phyloP scores from a whole-genome alignment of 2,797 vertebrate genomes.

The Clarias pachynema region DNA sequence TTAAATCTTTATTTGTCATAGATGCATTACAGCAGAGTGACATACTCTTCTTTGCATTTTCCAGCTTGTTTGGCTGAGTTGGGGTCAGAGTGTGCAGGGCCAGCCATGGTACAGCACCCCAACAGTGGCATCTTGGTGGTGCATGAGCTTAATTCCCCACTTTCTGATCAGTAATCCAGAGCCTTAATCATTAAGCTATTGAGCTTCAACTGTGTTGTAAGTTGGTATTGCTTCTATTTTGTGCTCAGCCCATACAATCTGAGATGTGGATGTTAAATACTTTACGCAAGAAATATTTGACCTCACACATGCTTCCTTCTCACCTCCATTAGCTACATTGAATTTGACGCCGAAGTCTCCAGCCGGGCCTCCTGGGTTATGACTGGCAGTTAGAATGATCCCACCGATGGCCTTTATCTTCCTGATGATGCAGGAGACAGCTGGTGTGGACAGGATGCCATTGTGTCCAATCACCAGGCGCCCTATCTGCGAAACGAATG shows the following conservation, averaged over 20 bases:
- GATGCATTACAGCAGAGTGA: no score
- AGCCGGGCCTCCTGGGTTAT: conserved; percentile 92
- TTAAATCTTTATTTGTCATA: no score
- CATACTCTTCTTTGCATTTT: no score
- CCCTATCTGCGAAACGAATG: conserved; percentile 82
- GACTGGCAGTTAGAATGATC: conserved; percentile 96
- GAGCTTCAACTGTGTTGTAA: not conserved
- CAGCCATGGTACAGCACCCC: no score
- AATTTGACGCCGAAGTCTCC: conserved; percentile 98
- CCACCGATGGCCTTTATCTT: conserved; percentile 98
- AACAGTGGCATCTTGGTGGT: no score
- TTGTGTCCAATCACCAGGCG: conserved; percentile 95
- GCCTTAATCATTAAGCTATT: no score
- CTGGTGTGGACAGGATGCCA: conserved; percentile 95
- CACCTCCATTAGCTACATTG: conserved; percentile 96
- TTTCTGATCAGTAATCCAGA: no score
- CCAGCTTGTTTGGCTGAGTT: no score
- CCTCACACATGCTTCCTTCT: conserved; percentile 39
- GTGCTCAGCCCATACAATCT: not conserved
- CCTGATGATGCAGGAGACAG: conserved; percentile 96
- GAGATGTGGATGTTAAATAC: conserved; percentile 8
- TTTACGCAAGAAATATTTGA: conserved; percentile 2
- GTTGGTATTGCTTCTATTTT: conserved; percentile 9
- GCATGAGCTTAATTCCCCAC: no score
- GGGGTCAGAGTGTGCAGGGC: no score